These are phyloP conservation scores for Drosophila carrolli DNA, from an alignment of 1,140 invertebrate genomes.

Conservation along the genomic window DNA sequence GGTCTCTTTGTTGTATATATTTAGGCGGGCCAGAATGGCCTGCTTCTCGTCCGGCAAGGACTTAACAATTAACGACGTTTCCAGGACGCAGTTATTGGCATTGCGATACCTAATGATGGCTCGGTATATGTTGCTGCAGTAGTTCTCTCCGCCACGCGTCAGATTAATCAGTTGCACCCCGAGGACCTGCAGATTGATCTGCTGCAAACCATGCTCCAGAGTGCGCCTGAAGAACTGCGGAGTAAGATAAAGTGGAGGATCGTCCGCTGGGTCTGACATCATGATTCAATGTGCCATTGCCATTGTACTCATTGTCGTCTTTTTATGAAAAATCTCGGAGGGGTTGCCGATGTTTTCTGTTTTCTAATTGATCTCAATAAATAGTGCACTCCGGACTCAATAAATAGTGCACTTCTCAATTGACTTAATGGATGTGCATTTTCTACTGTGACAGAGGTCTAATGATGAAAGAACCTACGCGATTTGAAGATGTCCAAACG, in stretches of 20 bases:
- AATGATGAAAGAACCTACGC: conserved; percentile 46
- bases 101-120: conserved; percentile 58
- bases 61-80: conserved; percentile 71
- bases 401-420: conserved; percentile 47
- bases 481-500: neutral
- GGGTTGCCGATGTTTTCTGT: conserved; percentile 22
- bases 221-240: conserved; percentile 60
- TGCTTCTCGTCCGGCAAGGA: conserved; percentile 78
- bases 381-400: conserved; percentile 44
- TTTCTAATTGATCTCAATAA: conserved; percentile 67
- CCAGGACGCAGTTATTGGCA: conserved; percentile 21
- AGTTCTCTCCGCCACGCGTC: conserved; percentile 77
- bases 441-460: conserved; percentile 47
- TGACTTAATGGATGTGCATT: conserved; percentile 64
- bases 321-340: conserved; percentile 56
- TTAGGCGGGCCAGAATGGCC: conserved; percentile 61
- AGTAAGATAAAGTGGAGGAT: conserved; percentile 63
- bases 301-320: neutral
- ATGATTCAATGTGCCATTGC: conserved; percentile 26
- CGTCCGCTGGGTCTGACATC: conserved; percentile 54
- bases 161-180: conserved; percentile 62
- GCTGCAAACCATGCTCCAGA: conserved; percentile 70
- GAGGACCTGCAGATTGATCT: conserved; percentile 60
- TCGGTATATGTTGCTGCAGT: conserved; percentile 81
- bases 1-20: conserved; percentile 78